Evolutionary conservation across 2,113 vertebrate genomes (phyloP).

Genomic region (Malurus melanocephalus): DNA sequence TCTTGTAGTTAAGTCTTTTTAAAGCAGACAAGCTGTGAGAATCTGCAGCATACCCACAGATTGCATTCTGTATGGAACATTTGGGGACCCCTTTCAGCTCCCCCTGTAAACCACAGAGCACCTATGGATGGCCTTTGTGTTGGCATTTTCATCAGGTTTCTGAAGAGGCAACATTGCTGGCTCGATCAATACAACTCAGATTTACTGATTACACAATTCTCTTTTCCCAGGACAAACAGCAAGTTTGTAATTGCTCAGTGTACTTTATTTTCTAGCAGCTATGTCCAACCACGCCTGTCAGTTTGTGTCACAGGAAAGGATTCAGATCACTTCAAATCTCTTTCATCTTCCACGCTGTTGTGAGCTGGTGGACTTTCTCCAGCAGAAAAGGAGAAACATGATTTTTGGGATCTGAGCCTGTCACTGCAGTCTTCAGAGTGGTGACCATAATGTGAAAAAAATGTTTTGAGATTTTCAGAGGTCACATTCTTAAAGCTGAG

Average conservation of each 20-base stretch:
- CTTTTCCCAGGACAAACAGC: background rate
- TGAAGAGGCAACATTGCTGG: background rate
- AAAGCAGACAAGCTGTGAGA: background rate
- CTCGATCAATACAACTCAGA: background rate
- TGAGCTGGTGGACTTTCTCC: background rate
- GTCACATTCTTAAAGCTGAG: background rate
- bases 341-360: background rate
- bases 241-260: background rate
- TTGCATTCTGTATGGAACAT: background rate
- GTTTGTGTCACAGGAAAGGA: background rate
- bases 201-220: constrained; percentile 14
- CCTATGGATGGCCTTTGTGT: background rate
- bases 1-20: background rate
- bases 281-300: background rate
- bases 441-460: background rate
- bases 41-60: background rate
- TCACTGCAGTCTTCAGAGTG: background rate
- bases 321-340: background rate
- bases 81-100: background rate
- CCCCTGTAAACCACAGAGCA: background rate
- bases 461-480: background rate
- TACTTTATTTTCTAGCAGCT: constrained; percentile 1
- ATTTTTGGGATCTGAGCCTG: background rate
- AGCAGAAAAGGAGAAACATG: background rate
- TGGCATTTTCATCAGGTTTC: constrained; percentile 23